A percentile compares a stretch with the other conserved stretches of the same genome.
These are phyloP conservation scores for Clavelina lepadiformis DNA, from an alignment of 23 tunicate species.

Conservation along the genomic window DNA sequence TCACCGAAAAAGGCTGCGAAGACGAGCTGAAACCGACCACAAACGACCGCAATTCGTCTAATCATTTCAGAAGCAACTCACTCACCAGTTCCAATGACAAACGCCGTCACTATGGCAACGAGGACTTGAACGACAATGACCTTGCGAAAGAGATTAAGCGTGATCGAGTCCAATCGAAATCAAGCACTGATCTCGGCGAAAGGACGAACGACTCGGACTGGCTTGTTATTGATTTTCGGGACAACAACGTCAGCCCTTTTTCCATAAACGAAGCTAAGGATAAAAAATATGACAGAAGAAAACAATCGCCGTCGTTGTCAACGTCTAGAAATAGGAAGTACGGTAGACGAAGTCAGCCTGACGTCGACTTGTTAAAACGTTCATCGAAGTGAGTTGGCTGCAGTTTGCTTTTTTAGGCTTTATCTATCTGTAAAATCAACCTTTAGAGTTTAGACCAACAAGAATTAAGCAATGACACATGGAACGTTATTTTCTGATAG, in stretches of 20 bases:
- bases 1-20: constrained; percentile 8
- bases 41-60: background rate
- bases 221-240: constrained; percentile 28
- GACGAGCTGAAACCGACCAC: background rate
- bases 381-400: no score
- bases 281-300: constrained; percentile 8
- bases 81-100: background rate
- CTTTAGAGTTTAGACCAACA: no score
- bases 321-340: background rate
- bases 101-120: background rate
- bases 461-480: no score
- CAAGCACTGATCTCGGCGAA: constrained; percentile 16
- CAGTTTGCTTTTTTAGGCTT: no score
- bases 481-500: no score
- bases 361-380: no score
- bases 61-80: background rate
- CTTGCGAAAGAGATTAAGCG: background rate
- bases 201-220: constrained; percentile 7
- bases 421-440: no score
- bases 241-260: no score
- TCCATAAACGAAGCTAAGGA: no score
- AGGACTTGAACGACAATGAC: constrained; percentile 19
- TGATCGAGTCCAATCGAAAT: constrained; percentile 6
- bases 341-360: background rate
- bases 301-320: background rate